Evolutionary conservation across 37 sponge, comb jelly and placozoan species (phyloP), one percentile per base, ranked within the genome.

Genomic region (Cladorhizidae sp.): DNA sequence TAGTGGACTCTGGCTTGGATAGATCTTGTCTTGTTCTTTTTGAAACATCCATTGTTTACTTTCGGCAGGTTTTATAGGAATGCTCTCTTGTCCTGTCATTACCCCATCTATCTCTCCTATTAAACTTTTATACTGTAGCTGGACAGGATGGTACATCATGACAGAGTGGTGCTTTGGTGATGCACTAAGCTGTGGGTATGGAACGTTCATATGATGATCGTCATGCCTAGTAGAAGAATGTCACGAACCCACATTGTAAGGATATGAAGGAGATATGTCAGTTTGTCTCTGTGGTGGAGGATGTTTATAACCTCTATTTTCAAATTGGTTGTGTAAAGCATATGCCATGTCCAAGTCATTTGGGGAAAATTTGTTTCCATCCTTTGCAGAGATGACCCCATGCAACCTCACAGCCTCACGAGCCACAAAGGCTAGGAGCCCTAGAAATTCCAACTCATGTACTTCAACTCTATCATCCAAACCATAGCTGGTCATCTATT

Each of bases 391-490:
- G 0, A 31, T 22, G 1, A 73, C 73, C 37, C 55, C 59, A 3
- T n/a, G 40, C 14, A 86, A 12, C 12, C 84, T 35, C 33, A 83
- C 74, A 17, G 71, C 72, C 74, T 93, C 94, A 14, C 94, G 70
- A 0, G 90, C 86, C 8, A 86, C 55, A 67, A 89, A 93, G 1
- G 94, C 89, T 11, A 93, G 40, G 0, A 89, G 80, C 33, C 84
- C 57, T 2, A 93, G 80, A 49, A 83, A 93, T 69, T 93, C 94
- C 28, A 93, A 82, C 43, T 89, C 89, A 55, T 93, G 94, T 15
- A 93, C 90, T 15, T 83, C 80, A 15, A 74, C 87, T 37, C 94
- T 73, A 15, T 75, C 64, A 55, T 86, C 81, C 29, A 93, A 29
- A 23, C 90, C 94, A 86, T 81, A 90, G 32, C 63, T 83, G 18